Base-by-base conservation (phyloP, 2,888 invertebrate species). In the Syrphus vitripennis region DNA sequence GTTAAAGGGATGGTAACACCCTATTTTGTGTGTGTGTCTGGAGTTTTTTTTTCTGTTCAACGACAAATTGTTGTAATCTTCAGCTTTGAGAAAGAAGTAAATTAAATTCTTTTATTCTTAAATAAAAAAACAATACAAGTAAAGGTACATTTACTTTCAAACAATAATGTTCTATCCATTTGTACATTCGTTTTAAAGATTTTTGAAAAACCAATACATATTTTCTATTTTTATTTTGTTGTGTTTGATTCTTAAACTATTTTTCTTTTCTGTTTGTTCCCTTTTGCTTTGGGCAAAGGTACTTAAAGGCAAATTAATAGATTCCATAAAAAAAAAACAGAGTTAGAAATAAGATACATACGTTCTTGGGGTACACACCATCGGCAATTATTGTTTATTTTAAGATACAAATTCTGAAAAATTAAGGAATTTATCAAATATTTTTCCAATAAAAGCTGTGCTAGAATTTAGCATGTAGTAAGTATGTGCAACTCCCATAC, bases 41-140 rank as follows among this genome's bases (percentile, higher is more conserved):
- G 19, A 19, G 31, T 48, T 19, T 29, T 5, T 45, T 42, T 21
- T 61, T 42, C 4, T 9, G 1, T 29, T 45, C 4, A 10, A 6
- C 29, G 19, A 48, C 6, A 21, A 34, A 48, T 45, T n/a, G n/a
- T 19, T 67, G 67, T 67, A 50, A 67, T 67, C 67, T 67, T 21
- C 31, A 50, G 67, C 50, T 67, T 67, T 67, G 12, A 34, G 24
- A 50, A 16, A 0, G 2, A 67, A 2, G 21, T 31, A 34, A 67
- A 50, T 67, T 48, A 34, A 67, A 67, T 50, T 50, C 21, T 50
- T n/a, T 9, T 12, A 65, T 42, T 42, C 29, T 31, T 16, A 31
- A 45, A 42, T 21, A 4, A n/a, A 59, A 37, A 24, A 26, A 21
- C 0, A 26, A 10, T n/a, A n/a, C n/a, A 57, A 57, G 5, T 9